Evolutionary conservation across 1,140 invertebrate genomes (phyloP), one percentile per base, ranked within the genome.

Genomic region (Anastatus disparis): DNA sequence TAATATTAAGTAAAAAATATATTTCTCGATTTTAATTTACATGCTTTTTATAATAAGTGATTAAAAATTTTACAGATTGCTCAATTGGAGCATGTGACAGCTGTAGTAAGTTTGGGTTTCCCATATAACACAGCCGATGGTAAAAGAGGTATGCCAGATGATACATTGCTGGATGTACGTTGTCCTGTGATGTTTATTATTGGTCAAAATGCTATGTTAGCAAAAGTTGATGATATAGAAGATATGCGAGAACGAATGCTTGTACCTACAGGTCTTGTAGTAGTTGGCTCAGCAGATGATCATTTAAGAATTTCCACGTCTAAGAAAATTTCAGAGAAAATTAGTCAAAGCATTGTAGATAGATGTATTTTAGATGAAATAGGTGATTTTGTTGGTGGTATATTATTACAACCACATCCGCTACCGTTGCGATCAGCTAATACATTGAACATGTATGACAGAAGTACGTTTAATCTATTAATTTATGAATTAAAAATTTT

Each of bases 291-390:
- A 38, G 93, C 92, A 4, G 94, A 96, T 84, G 92, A 94, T 81
- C 85, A 91, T 56, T 84, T 96, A 2, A 85, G 93, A 59, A 88
- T 96, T 63, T 89, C 87, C 7, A 91, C 91, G 44, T 86, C 87
- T 2, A 93, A 94, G 77, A 90, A 92, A 61, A 88, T 90, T 72
- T 82, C 87, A 4, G 92, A 95, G 71, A 89, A 91, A 38, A 89
- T 96, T 17, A 96, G 94, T 0, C 94, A 96, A 78, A 87, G 88
- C 27, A 93, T 95, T 87, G 93, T 95, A 1, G 94, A 96, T 79
- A 85, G 91, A 44, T 92, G 90, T 80, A 90, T 97, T 61, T 80
- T 93, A 70, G 90, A 91, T 73, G 90, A 91, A 77, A 83, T 91
- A 29, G 89, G 85, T 0, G 89, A 91, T 58, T 91, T 91, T 79